phyloP scores from a whole-genome alignment of 2,113 vertebrate species.

The Phyllopteryx taeniolatus region DNA sequence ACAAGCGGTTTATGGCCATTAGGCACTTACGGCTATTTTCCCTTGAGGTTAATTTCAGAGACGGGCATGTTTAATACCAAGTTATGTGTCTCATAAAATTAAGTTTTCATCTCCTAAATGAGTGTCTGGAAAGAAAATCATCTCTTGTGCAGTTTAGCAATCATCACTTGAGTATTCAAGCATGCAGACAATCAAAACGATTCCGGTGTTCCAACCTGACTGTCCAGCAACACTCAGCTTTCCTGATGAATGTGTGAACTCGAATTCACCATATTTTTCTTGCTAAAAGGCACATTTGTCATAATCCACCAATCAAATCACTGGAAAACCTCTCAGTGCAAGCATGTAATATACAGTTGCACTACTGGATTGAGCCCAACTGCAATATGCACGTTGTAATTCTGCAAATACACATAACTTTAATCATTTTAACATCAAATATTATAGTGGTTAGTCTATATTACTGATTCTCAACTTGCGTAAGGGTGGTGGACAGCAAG shows the following conservation, averaged over 20 bases:
- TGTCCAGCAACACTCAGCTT: not conserved
- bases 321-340: not conserved
- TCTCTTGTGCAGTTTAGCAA: slow-evolving; percentile 22
- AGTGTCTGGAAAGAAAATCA: slow-evolving; percentile 15
- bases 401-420: too few species aligned
- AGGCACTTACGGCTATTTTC: slow-evolving; percentile 39
- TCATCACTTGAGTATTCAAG: slow-evolving; percentile 10
- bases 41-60: slow-evolving; percentile 33
- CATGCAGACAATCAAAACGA: slow-evolving; percentile 4
- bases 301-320: not conserved
- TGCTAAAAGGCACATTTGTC: not conserved
- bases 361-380: too few species aligned
- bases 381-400: too few species aligned
- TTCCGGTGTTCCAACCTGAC: slow-evolving; percentile 30
- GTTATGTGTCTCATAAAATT: slow-evolving; percentile 17
- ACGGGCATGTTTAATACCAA: slow-evolving; percentile 37
- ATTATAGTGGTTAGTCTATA: too few species aligned
- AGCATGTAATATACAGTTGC: not conserved
- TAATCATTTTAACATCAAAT: too few species aligned
- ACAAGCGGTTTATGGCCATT: slow-evolving; percentile 41
- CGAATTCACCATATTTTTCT: not conserved
- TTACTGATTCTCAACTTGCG: too few species aligned
- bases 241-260: not conserved
- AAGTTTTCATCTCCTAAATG: slow-evolving; percentile 38
- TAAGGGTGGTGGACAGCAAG: too few species aligned